Evolutionary conservation across 2,888 invertebrate species (phyloP).

Genomic region (Mantis religiosa): DNA sequence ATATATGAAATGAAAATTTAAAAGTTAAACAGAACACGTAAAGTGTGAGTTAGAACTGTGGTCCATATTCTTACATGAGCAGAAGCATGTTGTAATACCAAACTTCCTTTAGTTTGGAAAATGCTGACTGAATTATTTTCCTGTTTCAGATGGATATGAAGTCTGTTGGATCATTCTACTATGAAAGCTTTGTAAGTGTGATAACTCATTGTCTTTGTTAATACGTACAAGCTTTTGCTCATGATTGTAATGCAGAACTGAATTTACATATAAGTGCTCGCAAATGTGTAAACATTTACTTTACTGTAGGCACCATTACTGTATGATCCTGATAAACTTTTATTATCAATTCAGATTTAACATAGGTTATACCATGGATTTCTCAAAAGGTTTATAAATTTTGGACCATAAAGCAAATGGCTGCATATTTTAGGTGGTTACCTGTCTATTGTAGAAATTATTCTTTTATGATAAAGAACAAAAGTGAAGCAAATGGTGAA

Average conservation of each 20-base stretch:
- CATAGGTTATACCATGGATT: too few species aligned
- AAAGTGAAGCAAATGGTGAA: too few species aligned
- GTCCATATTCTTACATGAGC: neutral
- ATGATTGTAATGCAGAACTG: neutral
- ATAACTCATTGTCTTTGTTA: neutral
- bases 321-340: too few species aligned
- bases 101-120: neutral
- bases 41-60: neutral
- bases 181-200: constrained; percentile 91
- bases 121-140: constrained; percentile 23
- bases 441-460: too few species aligned
- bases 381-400: too few species aligned
- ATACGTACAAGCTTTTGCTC: neutral
- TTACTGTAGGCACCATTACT: too few species aligned
- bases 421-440: too few species aligned
- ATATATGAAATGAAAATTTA: neutral
- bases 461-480: too few species aligned
- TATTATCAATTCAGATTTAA: too few species aligned
- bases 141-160: constrained; percentile 91
- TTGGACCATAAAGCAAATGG: too few species aligned
- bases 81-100: constrained; percentile 9
- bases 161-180: constrained; percentile 91
- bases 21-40: neutral
- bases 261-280: neutral
- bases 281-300: neutral